phyloP scores from a whole-genome alignment of 2,113 vertebrate species.

The Daphoenositta chrysoptera region DNA sequence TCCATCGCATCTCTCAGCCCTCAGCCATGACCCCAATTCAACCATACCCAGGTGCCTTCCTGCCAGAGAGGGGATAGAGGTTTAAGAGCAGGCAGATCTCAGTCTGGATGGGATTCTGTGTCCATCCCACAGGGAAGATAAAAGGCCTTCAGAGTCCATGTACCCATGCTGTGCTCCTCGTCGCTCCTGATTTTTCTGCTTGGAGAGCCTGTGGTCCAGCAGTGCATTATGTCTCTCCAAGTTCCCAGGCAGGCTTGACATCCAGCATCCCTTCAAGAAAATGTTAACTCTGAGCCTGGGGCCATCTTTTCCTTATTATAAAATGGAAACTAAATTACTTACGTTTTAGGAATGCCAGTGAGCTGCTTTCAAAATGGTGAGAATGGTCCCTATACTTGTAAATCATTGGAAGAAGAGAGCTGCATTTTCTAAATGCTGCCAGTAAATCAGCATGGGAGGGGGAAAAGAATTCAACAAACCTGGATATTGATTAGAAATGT shows the following conservation, averaged over 20 bases:
- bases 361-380: background rate
- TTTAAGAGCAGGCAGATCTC: background rate
- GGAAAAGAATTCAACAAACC: background rate
- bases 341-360: background rate
- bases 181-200: background rate
- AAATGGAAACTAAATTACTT: background rate
- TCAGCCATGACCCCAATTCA: background rate
- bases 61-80: background rate
- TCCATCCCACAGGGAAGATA: background rate
- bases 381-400: background rate
- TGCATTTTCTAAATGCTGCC: background rate
- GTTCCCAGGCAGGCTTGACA: background rate
- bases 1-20: background rate
- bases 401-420: background rate
- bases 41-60: background rate
- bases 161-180: background rate
- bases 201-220: background rate
- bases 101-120: background rate
- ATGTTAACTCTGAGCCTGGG: background rate
- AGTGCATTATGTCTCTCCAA: accelerated
- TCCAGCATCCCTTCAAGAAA: background rate
- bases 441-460: background rate
- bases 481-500: slow-evolving; percentile 23
- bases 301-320: background rate
- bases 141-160: background rate